phyloP scores from a whole-genome alignment of 2,888 invertebrate species.

The Incurvaria masculella region DNA sequence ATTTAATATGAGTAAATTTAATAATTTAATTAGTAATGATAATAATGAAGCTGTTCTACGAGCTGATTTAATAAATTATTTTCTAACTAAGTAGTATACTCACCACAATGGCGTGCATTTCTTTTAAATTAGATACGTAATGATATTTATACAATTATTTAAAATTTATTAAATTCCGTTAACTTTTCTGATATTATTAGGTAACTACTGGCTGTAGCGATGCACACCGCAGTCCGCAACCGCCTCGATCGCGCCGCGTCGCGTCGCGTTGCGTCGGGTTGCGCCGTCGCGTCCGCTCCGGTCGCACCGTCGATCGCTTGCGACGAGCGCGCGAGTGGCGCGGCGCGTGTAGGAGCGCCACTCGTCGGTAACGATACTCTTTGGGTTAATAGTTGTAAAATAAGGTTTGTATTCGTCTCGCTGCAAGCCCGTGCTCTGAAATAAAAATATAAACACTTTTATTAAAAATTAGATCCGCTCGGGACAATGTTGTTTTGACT shows the following conservation, averaged over 20 bases:
- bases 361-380: constrained; percentile 16
- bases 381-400: neutral
- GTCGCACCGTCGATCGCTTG: no score
- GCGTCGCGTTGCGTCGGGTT: constrained; percentile 3
- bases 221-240: neutral
- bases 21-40: constrained; percentile 58
- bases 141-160: constrained; percentile 47
- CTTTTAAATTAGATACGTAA: constrained; percentile 43
- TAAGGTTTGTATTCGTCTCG: neutral
- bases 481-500: no score
- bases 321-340: constrained; percentile 31
- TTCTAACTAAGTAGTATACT: constrained; percentile 67
- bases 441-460: neutral
- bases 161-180: constrained; percentile 47
- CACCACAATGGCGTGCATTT: constrained; percentile 47
- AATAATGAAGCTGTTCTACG: constrained; percentile 59
- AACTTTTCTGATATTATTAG: constrained; percentile 28
- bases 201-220: neutral
- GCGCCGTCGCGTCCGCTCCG: neutral
- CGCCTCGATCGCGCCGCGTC: neutral
- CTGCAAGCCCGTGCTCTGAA: neutral
- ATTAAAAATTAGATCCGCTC: no score
- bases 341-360: constrained; percentile 22
- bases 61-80: constrained; percentile 61
- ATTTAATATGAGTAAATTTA: constrained; percentile 57